phyloP scores from a whole-genome alignment of 2,888 invertebrate species.

The Villa cingulata region DNA sequence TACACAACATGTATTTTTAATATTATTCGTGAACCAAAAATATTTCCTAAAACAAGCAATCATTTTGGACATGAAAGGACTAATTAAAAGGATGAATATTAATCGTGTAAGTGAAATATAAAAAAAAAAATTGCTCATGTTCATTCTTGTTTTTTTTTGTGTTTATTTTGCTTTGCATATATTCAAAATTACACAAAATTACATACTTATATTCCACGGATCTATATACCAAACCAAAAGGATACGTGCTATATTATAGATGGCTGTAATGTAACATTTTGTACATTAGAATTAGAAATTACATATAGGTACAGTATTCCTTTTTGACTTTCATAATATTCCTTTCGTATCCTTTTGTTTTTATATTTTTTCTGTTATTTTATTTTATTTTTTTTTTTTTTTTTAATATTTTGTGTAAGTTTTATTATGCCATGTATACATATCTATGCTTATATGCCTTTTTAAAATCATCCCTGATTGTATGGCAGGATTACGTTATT shows the following conservation, averaged over 20 bases:
- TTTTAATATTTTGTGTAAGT: too few relatives aligned
- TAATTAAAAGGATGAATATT: conserved; percentile 15
- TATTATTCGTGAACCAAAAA: background rate
- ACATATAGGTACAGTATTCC: too few relatives aligned
- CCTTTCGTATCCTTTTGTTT: background rate
- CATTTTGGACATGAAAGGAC: conserved; percentile 14
- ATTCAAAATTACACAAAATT: too few relatives aligned
- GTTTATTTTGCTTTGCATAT: background rate
- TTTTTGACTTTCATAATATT: background rate
- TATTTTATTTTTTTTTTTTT: too few relatives aligned
- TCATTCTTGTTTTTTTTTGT: background rate
- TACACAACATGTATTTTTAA: too few relatives aligned
- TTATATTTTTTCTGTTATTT: background rate
- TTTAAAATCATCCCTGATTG: background rate
- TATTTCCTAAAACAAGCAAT: conserved; percentile 11
- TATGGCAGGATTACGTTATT: background rate
- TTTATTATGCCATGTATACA: background rate
- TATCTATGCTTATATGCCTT: background rate
- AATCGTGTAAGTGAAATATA: conserved; percentile 12
- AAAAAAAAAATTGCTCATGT: background rate
- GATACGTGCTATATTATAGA: too few relatives aligned
- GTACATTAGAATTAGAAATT: too few relatives aligned
- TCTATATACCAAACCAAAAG: too few relatives aligned
- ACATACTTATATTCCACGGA: too few relatives aligned
- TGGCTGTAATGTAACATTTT: too few relatives aligned